These are phyloP conservation scores for Drosophila barbarae DNA, from an alignment of 2,888 invertebrate genomes.

Conservation along the genomic window DNA sequence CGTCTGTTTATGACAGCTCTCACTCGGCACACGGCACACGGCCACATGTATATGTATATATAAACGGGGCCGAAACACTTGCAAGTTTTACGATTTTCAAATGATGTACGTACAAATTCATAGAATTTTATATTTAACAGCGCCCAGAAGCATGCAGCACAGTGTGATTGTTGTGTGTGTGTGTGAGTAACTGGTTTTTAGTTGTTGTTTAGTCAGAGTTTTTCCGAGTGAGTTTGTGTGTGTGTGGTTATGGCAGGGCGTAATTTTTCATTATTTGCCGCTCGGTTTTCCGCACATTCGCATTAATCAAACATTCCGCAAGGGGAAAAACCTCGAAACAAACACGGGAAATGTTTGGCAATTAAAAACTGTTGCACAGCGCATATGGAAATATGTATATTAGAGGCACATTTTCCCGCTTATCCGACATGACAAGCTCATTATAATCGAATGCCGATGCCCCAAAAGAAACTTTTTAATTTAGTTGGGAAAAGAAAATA, in stretches of 20 bases:
- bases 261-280: slow-evolving; percentile 70
- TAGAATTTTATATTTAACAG: slow-evolving; percentile 78
- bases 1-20: slow-evolving; percentile 64
- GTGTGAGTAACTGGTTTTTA: slow-evolving; percentile 47
- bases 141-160: slow-evolving; percentile 67
- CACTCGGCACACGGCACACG: slow-evolving; percentile 14
- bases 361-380: slow-evolving; percentile 30
- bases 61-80: slow-evolving; percentile 56
- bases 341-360: slow-evolving; percentile 28
- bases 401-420: neutral
- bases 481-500: slow-evolving; percentile 64
- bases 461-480: slow-evolving; percentile 63
- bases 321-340: slow-evolving; percentile 33
- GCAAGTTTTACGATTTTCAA: slow-evolving; percentile 77
- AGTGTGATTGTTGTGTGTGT: slow-evolving; percentile 12
- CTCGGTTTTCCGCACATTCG: slow-evolving; percentile 44
- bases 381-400: neutral
- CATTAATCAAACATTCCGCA: slow-evolving; percentile 60
- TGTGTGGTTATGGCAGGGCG: slow-evolving; percentile 15
- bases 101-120: slow-evolving; percentile 77
- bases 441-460: slow-evolving; percentile 48
- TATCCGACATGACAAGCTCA: slow-evolving; percentile 58
- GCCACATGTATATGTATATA: slow-evolving; percentile 5
- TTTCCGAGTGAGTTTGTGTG: slow-evolving; percentile 8
- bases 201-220: slow-evolving; percentile 59